Evolutionary conservation across 2,797 vertebrate genomes (phyloP).

Genomic region (Trachurus trachurus): DNA sequence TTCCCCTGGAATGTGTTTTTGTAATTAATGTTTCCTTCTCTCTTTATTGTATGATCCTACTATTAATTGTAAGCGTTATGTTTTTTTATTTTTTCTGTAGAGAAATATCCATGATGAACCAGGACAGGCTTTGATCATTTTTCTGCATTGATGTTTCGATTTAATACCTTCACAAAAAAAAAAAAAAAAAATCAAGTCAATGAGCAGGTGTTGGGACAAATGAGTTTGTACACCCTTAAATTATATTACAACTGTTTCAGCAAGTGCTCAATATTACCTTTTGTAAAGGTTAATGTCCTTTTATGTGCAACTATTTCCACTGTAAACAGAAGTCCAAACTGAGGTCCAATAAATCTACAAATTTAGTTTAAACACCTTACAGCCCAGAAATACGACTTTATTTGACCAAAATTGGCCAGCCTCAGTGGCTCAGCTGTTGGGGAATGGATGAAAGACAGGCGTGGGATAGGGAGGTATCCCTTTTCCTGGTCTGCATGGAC

Average conservation of each 20-base stretch:
- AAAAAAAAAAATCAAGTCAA: background rate
- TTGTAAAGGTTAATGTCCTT: slow-evolving; percentile 9
- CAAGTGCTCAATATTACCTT: background rate
- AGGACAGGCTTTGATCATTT: slow-evolving; percentile 30
- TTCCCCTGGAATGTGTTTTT: slow-evolving; percentile 22
- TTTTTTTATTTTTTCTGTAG: slow-evolving; percentile 6
- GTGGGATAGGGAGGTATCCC: slow-evolving; percentile 43
- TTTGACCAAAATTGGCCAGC: slow-evolving; percentile 31
- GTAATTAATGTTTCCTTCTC: background rate
- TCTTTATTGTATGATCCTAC: slow-evolving; percentile 5
- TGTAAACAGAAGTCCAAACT: slow-evolving; percentile 19
- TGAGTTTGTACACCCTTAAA: slow-evolving; percentile 12
- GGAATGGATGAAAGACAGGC: slow-evolving; percentile 50
- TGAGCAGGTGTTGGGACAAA: background rate
- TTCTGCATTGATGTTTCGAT: slow-evolving; percentile 29
- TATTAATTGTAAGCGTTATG: slow-evolving; percentile 35
- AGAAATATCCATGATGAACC: slow-evolving; percentile 17
- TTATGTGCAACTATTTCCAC: slow-evolving; percentile 3
- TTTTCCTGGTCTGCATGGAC: slow-evolving; percentile 48
- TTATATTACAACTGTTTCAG: slow-evolving; percentile 22
- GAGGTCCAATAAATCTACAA: slow-evolving; percentile 8
- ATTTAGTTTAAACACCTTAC: slow-evolving; percentile 16
- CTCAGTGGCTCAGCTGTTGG: slow-evolving; percentile 38
- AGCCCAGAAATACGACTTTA: slow-evolving; percentile 33
- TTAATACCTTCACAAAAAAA: slow-evolving; percentile 22